Evolutionary conservation across 2,888 invertebrate species (phyloP), one percentile per base, ranked within the genome.

Genomic region (Furcula furcula): DNA sequence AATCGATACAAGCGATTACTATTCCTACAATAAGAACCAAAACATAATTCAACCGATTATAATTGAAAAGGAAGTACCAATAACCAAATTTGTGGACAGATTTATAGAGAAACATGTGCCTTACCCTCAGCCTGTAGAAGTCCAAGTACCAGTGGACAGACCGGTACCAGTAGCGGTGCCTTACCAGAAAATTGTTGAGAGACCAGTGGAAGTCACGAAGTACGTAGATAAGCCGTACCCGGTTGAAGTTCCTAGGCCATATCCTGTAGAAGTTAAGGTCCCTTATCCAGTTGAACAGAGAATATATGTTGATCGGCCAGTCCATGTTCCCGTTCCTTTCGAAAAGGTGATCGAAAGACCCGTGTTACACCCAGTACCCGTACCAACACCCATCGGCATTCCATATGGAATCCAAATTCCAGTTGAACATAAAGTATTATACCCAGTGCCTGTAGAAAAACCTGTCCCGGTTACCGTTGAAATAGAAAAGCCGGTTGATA

Each of bases 191-290:
- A 70, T 90, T 3, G 76, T 91, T 1, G 90, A 91, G 48, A 90
- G 86, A 60, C 91, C 91, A 1, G 71, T 88, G 0, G 86, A 89
- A 65, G 76, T 90, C 0, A 85, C 88, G 1, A 79, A 69, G 52
- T 83, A 85, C 40, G 79, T 92, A 0, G 90, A 93, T 44, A 92
- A 92, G 38, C 91, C 91, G 0, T 88, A 91, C 41, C 91, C 91
- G 0, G 90, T 92, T 7, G 89, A 91, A 25, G 86, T 86, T 1
- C 65, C 71, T 3, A 65, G 71, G 16, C 91, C 91, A 5, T 87
- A 91, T 34, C 91, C 91, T 0, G 90, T 92, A 7, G 89, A 91
- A 33, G 87, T 86, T 3, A 75, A 85, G 46, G 80, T 89, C 0
- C 90, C 89, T 4, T 88, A 85, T 55, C 87, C 90, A 0, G 79